Evolutionary conservation across 2,797 vertebrate species (phyloP), one percentile per base, ranked within the genome.

Genomic region (Cirrhinus mrigala): DNA sequence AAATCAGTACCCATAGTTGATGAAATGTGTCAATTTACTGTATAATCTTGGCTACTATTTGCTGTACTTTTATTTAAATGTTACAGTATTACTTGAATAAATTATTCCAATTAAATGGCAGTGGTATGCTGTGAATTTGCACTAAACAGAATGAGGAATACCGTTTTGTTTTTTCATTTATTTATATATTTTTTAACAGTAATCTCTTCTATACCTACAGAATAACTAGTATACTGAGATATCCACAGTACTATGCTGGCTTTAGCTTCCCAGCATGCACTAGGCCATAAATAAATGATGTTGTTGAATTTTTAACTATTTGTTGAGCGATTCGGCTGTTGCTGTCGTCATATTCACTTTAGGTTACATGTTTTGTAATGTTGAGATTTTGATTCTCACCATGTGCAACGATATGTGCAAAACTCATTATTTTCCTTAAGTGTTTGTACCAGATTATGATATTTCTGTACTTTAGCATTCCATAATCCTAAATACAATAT

Each of bases 171-270:
- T 3, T 44, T 46, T 12, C 16, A 16, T 29, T 29, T 33, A 12
- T 62, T 62, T 0, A 44, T 44, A 8, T 44, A 40, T 40, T 40
- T 40, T 6, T 44, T 44, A 44, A 46, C 33, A 78, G 76, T 24
- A 1, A 46, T 60, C 76, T 62, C 22, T 62, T 18, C 37, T 79
- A 60, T 62, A 60, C 46, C 8, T 60, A 18, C n/a, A 79, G 40
- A 46, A 11, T n/a, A n/a, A 62, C 8, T 18, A 22, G 20, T 46
- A 10, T 58, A 24, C 15, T 27, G 40, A 48, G n/a, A 62, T 78
- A 15, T 64, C 37, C 58, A 58, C 20, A 62, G 62, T 87, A 85
- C 90, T 89, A 91, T 91, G 92, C 90, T 90, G 90, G 58, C 87
- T 90, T 71, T 54, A 33, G 50, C 56, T 46, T 79, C 40, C 37